Evolutionary conservation across 2,797 vertebrate genomes (phyloP), one percentile per base, ranked within the genome.

Genomic region (Macrochelys suwanniensis): DNA sequence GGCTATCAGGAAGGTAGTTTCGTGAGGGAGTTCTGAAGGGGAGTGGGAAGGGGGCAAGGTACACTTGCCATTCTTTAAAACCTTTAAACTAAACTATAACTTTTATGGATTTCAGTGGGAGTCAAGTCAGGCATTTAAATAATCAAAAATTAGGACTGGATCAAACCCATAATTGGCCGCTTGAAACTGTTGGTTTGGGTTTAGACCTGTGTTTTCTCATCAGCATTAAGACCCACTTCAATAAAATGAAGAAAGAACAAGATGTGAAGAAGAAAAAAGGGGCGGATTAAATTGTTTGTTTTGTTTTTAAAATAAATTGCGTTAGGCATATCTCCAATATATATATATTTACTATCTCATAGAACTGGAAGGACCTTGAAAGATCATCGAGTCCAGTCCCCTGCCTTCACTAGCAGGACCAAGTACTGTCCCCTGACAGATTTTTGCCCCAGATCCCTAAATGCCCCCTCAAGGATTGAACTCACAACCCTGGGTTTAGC

Each of bases 51-150:
- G 37, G 37, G 37, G 37, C 37, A 42, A 42, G 37, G 37, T 42
- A 42, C 37, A 42, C 37, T 42, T 42, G 37, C 37, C 37, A 42
- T 42, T 42, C 37, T 42, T 42, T 42, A 42, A 42, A 42, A 42
- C 37, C 37, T 42, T 42, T 42, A 42, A 42, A 42, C 37, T 42
- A 42, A 42, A 42, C 37, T 42, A 42, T 42, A 42, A 42, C 85
- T 86, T 25, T 5, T 92, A 19, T 94, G 88, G 94, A 86, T 96
- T 95, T 80, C 3, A 4, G 37, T 87, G 78, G 11, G 71, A 17
- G 61, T 95, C 82, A 84, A 57, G 16, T 81, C 65, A 90, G 49
- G 45, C 5, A 71, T 23, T 92, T 88, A 71, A 82, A 68, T 50
- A 88, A 25, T 26, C 59, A 53, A 61, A 92, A 90, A 61, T 42